Conservation (phyloP, 1,140 invertebrate species). For the Cheumatopsyche charites region DNA sequence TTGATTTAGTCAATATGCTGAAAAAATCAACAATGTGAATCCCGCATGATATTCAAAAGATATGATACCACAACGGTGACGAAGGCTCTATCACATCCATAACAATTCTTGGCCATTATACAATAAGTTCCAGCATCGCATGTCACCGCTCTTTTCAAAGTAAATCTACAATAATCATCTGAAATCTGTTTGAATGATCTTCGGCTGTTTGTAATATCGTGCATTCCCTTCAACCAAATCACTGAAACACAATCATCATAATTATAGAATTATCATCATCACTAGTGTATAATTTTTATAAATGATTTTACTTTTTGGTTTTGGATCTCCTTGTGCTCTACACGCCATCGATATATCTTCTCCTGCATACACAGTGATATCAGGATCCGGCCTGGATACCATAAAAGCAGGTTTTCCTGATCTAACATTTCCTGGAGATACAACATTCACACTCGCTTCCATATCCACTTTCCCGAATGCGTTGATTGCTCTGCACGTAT, state of each 20-base stretch:
- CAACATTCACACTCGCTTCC: conserved; percentile 70
- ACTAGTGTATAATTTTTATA: neutral
- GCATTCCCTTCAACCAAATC: conserved; percentile 83
- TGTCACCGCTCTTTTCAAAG: conserved; percentile 81
- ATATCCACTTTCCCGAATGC: conserved; percentile 77
- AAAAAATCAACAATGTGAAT: no score
- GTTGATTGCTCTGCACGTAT: conserved; percentile 83
- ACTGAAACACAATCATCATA: conserved; percentile 61
- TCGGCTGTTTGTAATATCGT: conserved; percentile 79
- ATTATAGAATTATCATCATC: neutral
- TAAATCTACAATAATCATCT: conserved; percentile 84
- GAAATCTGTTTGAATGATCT: conserved; percentile 80
- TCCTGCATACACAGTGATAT: conserved; percentile 73
- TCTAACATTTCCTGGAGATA: conserved; percentile 64
- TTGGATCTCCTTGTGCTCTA: conserved; percentile 78
- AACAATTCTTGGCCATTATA: conserved; percentile 88
- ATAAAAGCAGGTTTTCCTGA: conserved; percentile 79
- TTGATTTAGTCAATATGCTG: no score
- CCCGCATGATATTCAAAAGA: no score
- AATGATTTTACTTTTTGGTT: conserved; percentile 71
- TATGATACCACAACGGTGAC: conserved; percentile 70
- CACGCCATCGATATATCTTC: conserved; percentile 84
- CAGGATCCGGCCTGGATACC: conserved; percentile 75
- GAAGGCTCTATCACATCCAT: conserved; percentile 85
- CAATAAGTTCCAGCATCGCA: conserved; percentile 95